These are phyloP conservation scores for Calypte anna DNA, from an alignment of 2,113 vertebrate species.

Conservation along the genomic window DNA sequence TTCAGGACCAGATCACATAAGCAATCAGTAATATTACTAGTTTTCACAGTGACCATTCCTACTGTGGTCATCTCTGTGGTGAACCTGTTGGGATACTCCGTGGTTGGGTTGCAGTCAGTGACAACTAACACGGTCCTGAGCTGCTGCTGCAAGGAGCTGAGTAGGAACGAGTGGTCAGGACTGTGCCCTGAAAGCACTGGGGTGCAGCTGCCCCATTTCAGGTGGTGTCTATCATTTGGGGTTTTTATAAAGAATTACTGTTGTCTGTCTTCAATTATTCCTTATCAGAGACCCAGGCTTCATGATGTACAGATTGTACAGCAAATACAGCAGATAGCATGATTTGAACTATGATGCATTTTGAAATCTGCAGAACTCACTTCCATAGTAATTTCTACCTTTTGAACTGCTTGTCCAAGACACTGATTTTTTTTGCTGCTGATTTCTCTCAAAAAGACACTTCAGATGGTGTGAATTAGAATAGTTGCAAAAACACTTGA, in stretches of 20 bases:
- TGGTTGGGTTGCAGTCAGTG: background rate
- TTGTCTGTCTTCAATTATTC: background rate
- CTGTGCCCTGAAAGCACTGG: background rate
- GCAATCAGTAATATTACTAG: background rate
- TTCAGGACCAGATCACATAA: background rate
- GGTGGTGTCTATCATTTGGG: background rate
- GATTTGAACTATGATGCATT: background rate
- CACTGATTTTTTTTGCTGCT: background rate
- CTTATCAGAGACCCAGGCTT: background rate
- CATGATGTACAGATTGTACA: background rate
- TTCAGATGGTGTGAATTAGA: slow-evolving; percentile 29
- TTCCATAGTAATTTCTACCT: background rate
- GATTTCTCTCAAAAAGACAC: background rate
- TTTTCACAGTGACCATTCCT: background rate
- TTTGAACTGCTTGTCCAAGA: background rate
- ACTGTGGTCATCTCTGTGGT: rapidly evolving
- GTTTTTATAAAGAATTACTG: background rate
- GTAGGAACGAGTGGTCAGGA: background rate
- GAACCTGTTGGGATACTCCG: background rate
- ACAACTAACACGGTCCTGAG: background rate
- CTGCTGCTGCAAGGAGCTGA: background rate
- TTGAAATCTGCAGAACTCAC: background rate
- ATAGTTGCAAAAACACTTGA: background rate
- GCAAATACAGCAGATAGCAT: background rate
- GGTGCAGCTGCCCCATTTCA: background rate